Evolutionary conservation across 1,140 invertebrate species (phyloP).

Genomic region (Penaeus vannamei): DNA sequence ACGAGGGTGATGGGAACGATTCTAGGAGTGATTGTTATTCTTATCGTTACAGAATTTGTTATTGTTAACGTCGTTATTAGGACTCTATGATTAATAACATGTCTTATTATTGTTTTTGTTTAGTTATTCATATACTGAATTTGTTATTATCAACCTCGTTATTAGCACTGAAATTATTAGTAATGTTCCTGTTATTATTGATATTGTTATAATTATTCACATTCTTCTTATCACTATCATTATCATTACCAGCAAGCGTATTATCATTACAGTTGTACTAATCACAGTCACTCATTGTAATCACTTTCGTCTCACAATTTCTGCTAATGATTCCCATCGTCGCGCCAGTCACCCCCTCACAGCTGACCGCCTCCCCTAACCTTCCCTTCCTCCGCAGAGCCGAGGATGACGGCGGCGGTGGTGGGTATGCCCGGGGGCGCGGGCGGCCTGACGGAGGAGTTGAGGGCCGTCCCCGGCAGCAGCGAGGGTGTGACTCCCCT

Average conservation of each 20-base stretch:
- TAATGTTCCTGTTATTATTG: neutral
- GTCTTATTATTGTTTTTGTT: neutral
- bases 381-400: neutral
- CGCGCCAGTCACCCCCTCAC: too few relatives aligned
- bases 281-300: too few relatives aligned
- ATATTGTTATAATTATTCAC: neutral
- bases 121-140: neutral
- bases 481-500: constrained; percentile 79
- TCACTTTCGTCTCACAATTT: too few relatives aligned
- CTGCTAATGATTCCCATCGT: too few relatives aligned
- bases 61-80: neutral
- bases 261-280: too few relatives aligned
- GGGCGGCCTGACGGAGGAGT: constrained; percentile 12
- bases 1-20: too few relatives aligned
- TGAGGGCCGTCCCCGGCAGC: neutral
- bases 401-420: constrained; percentile 54
- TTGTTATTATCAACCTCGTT: neutral
- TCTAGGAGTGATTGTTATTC: neutral
- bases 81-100: neutral
- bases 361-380: neutral
- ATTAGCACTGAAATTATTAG: neutral
- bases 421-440: constrained; percentile 32
- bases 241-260: too few relatives aligned
- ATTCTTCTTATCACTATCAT: neutral
- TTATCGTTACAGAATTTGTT: neutral